phyloP scores from a whole-genome alignment of 2,797 vertebrate genomes.

The Euphonia xanthogaster region DNA sequence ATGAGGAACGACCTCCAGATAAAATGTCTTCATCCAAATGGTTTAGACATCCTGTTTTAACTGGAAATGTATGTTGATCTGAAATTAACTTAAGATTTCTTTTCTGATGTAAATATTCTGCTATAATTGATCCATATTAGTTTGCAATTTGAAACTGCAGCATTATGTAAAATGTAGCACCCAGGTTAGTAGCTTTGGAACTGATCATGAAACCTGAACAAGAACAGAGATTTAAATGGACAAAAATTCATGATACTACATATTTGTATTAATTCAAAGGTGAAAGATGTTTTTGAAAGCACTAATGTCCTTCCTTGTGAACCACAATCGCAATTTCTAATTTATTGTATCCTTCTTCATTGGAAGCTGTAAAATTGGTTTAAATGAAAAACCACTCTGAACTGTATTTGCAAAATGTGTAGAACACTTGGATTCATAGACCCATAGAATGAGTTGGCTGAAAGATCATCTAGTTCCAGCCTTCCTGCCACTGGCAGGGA shows the following conservation, averaged over 20 bases:
- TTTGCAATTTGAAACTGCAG: not conserved
- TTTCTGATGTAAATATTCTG: not conserved
- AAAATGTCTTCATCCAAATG: not conserved
- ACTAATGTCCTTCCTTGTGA: not conserved
- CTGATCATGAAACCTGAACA: not conserved
- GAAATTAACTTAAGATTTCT: not conserved
- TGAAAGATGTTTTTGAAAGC: not conserved
- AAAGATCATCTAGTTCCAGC: not conserved
- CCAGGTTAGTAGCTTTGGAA: not conserved
- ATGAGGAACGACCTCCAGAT: not conserved
- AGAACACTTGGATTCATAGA: not conserved
- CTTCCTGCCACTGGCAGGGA: not conserved
- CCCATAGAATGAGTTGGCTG: not conserved
- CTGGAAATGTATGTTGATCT: not conserved
- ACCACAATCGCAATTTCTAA: not conserved
- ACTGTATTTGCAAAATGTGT: not conserved
- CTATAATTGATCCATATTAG: not conserved
- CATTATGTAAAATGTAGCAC: not conserved
- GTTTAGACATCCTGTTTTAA: not conserved
- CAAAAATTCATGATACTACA: not conserved
- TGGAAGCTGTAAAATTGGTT: not conserved
- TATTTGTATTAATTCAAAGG: not conserved
- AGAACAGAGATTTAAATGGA: not conserved
- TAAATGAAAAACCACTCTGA: not conserved
- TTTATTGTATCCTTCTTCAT: not conserved